Conservation (phyloP, 2,888 invertebrate genomes). For the Rhyacophila evoluta region DNA sequence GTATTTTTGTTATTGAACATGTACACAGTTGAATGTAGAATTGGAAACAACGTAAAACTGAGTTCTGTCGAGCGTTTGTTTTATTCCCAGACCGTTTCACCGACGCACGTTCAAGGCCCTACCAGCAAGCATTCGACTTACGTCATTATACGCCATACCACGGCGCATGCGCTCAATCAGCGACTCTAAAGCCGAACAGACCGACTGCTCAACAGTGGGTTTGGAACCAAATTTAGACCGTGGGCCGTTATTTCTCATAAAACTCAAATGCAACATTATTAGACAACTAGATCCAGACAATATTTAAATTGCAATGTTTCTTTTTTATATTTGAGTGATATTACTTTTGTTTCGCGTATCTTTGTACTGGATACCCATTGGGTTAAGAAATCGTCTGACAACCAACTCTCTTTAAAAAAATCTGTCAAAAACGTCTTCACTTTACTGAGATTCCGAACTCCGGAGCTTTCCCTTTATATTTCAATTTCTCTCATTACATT, state of each 20-base stretch:
- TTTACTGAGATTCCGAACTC: too few species aligned
- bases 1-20: constrained; percentile 24
- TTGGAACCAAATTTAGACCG: not conserved
- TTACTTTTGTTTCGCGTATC: too few species aligned
- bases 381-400: too few species aligned
- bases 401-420: too few species aligned
- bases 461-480: too few species aligned
- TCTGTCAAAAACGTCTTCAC: too few species aligned
- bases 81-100: constrained; percentile 33
- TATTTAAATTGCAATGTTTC: too few species aligned
- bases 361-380: too few species aligned
- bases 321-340: too few species aligned
- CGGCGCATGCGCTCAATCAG: constrained; percentile 40
- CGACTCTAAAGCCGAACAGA: not conserved
- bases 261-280: too few species aligned
- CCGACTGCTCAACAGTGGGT: not conserved
- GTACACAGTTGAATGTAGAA: constrained; percentile 16
- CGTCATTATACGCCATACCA: constrained; percentile 23
- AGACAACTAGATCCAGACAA: too few species aligned
- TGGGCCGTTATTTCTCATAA: not conserved
- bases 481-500: too few species aligned
- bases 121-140: constrained; percentile 33
- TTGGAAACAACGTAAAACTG: constrained; percentile 19
- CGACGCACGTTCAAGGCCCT: constrained; percentile 49
- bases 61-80: not conserved